Base-by-base conservation (phyloP, 2,113 vertebrate species). In the Setophaga kirtlandii region DNA sequence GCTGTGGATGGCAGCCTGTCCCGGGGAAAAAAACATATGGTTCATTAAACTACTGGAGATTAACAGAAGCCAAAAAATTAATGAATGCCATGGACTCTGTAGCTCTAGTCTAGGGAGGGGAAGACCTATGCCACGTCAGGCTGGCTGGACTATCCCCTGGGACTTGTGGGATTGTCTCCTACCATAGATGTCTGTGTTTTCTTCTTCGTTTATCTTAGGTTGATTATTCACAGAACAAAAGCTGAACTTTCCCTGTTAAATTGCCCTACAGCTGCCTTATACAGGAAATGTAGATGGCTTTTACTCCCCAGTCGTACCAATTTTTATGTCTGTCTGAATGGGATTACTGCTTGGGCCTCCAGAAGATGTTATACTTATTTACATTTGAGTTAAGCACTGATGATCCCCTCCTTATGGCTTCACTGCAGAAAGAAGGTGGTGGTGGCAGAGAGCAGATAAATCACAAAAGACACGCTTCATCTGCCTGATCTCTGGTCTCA, bases 401-500 rank as follows among this genome's bases (percentile, higher is more conserved):
- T 91, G 68, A 74, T 92, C 44, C 14, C 56, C 79, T 95, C 73
- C 92, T 74, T 77, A 50, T n/a, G 85, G 55, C 58, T 85, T 70
- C 55, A 31, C 6, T 93, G 84, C 60, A 82, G 42, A 83, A 70
- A n/a, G 88, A 71, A 87, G 62, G 75, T 83, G 78, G 67, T 87
- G 78, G 71, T 91, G 47, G 42, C 74, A 74, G 53, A 0, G 6
- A 91, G 39, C 85, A 87, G 87, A 93, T 96, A 96, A 97, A 94
- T 95, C 85, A 94, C 47, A 63, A 39, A 79, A 90, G 90, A 74
- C 85, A 90, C 2, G 25, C 82, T 95, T 91, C 87, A 55, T 93
- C 87, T 96, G 91, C 70, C 79, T 94, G 78, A 91, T 95, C 91
- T 95, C 93, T 94, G 75, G 24, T 92, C 93, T 88, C 87, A 77